Base-by-base conservation (phyloP, 2,113 vertebrate genomes). In the Silurus glanis region DNA sequence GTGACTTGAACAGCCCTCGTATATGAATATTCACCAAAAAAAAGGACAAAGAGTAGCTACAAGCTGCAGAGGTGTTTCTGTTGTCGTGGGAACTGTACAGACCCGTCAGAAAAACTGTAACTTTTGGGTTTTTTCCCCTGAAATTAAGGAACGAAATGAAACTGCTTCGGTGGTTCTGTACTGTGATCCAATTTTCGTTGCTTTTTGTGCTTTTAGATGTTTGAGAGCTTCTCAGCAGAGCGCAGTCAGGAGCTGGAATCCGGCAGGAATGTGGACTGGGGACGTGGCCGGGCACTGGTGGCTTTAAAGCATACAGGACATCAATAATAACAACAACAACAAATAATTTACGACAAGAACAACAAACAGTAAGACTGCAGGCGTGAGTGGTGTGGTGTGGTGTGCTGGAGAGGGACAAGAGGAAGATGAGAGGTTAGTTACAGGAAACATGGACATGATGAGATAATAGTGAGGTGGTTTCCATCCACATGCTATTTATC, bases 401-500 rank as follows among this genome's bases (percentile, higher is more conserved):
- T 92, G 91, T 91, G 92, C 92, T 92, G 91, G 91, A 92, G 87
- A 88, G 89, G 87, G 91, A 86, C 88, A 93, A 89, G 89, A 93
- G 92, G 89, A 90, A 92, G 89, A 92, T 72, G 88, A 90, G 88
- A 84, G 92, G 92, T 93, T 92, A 93, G 90, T 92, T 85, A 91
- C 88, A 89, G 86, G 85, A 87, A 90, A 90, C 9, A 45, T 72
- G 53, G 9, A 3, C 37, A 45, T 66, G 69, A 72, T 91, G 92
- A 89, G 89, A 78, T 80, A 84, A 67, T 49, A 69, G 71, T 88
- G 90, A 61, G 6, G 17, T 61, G 78, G 17, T 80, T 80, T 80
- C 78, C 78, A 80, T 80, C 78, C 78, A 59, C 56, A 61, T 61
- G 76, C 3, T 58, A 17, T 45, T 10, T 19, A 58, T 37, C 9